Evolutionary conservation across 2,888 invertebrate genomes (phyloP).

Genomic region (Hetaerina titia): DNA sequence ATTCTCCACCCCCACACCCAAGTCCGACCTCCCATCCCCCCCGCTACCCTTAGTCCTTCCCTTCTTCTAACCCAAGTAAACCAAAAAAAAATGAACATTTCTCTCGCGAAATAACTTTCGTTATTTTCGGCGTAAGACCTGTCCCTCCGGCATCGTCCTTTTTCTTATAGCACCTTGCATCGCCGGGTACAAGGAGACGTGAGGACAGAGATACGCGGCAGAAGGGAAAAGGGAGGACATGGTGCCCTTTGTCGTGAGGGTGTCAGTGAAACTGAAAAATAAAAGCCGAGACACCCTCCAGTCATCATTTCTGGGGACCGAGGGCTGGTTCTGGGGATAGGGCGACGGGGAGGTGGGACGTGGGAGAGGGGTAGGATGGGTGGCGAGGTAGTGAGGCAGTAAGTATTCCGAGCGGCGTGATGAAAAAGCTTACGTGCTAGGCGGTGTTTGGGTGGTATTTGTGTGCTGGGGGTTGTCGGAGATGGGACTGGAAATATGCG

Average conservation of each 20-base stretch:
- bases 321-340: background rate
- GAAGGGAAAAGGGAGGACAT: background rate
- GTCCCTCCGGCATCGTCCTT: background rate
- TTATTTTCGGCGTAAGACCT: background rate
- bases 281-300: background rate
- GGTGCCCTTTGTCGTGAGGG: background rate
- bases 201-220: background rate
- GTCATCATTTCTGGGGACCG: background rate
- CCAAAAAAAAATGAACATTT: background rate
- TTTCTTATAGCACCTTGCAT: background rate
- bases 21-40: background rate
- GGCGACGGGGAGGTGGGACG: background rate
- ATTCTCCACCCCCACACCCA: background rate
- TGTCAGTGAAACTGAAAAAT: background rate
- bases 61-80: background rate
- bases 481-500: background rate
- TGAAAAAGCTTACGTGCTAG: constrained; percentile 8
- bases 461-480: background rate
- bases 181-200: background rate
- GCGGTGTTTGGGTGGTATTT: background rate
- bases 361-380: background rate
- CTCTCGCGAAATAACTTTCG: background rate
- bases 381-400: background rate
- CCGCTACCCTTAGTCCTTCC: background rate
- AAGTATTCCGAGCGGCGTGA: constrained; percentile 11